These are phyloP conservation scores for Azemiops feae DNA, from an alignment of 2,113 vertebrate genomes.

Conservation along the genomic window DNA sequence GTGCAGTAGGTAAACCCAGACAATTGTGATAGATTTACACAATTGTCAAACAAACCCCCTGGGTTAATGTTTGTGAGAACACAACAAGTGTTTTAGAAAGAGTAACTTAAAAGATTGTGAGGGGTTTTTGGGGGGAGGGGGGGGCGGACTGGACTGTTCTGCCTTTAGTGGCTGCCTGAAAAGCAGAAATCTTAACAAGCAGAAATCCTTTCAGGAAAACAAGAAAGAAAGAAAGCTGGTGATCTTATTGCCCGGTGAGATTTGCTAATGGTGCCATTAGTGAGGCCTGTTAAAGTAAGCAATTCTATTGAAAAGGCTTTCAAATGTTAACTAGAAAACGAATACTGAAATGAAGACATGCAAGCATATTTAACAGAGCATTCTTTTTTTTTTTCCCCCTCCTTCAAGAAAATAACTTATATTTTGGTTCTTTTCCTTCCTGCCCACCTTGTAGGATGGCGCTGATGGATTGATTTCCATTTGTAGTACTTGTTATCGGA, in stretches of 20 bases:
- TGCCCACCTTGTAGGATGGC: constrained; percentile 54
- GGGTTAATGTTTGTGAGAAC: not conserved
- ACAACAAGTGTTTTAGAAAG: not conserved
- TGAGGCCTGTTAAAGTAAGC: not conserved
- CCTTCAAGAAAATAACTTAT: constrained; percentile 9
- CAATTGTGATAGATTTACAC: not conserved
- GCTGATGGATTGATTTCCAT: constrained; percentile 64
- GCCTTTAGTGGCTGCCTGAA: not conserved
- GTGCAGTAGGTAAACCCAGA: not conserved
- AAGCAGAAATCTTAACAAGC: constrained; percentile 9
- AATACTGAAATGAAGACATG: not conserved
- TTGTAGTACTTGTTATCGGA: constrained; percentile 60
- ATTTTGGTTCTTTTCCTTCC: constrained; percentile 55
- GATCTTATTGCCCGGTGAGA: not conserved
- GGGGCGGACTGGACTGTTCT: not conserved
- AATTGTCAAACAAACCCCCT: not conserved
- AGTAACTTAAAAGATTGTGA: not conserved
- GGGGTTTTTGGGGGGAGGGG: not conserved
- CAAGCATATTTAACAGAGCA: constrained; percentile 31
- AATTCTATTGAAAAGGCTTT: not conserved
- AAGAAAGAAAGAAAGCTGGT: not conserved
- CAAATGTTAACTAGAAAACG: not conserved
- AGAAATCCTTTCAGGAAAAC: not conserved
- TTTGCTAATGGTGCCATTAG: rapidly evolving
- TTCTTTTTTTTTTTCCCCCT: not conserved